Evolutionary conservation across 1,140 invertebrate species (phyloP).

Genomic region (Hyphantria cunea): DNA sequence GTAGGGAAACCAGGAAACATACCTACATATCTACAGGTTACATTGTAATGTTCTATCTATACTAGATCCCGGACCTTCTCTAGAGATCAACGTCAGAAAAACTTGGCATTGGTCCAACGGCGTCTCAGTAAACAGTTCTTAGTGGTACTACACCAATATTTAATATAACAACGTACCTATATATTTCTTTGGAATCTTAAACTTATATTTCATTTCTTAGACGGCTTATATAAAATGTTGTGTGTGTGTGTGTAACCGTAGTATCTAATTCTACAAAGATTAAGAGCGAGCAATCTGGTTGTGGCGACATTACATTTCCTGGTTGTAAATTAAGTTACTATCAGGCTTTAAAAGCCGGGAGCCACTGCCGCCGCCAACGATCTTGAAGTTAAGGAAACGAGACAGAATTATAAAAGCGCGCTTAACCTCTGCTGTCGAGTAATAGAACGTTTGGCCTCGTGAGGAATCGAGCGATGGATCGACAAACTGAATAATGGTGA

Average conservation of each 20-base stretch:
- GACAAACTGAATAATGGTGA: slow-evolving; percentile 59
- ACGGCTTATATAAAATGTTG: neutral
- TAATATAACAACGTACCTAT: too few species aligned
- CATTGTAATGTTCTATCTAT: slow-evolving; percentile 15
- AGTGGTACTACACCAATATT: slow-evolving; percentile 24
- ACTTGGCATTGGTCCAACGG: slow-evolving; percentile 38
- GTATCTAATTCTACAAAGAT: slow-evolving; percentile 13
- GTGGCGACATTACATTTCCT: slow-evolving; percentile 30
- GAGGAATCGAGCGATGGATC: slow-evolving; percentile 58
- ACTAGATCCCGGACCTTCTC: slow-evolving; percentile 26
- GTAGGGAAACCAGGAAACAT: slow-evolving; percentile 5
- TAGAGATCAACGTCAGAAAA: slow-evolving; percentile 19
- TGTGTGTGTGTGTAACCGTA: neutral
- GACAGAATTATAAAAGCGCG: slow-evolving; percentile 43
- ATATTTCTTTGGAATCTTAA: slow-evolving; percentile 24
- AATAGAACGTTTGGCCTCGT: slow-evolving; percentile 61
- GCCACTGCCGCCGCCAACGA: slow-evolving; percentile 23
- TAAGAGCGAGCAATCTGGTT: slow-evolving; percentile 16
- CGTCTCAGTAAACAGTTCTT: slow-evolving; percentile 26
- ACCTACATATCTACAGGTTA: slow-evolving; percentile 11
- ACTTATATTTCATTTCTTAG: slow-evolving; percentile 15
- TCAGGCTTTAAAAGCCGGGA: slow-evolving; percentile 28
- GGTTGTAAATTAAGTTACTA: slow-evolving; percentile 35
- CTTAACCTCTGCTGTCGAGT: slow-evolving; percentile 43
- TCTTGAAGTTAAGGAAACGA: slow-evolving; percentile 43